Conservation (phyloP, 2,888 invertebrate genomes). For the Clivina fossor region DNA sequence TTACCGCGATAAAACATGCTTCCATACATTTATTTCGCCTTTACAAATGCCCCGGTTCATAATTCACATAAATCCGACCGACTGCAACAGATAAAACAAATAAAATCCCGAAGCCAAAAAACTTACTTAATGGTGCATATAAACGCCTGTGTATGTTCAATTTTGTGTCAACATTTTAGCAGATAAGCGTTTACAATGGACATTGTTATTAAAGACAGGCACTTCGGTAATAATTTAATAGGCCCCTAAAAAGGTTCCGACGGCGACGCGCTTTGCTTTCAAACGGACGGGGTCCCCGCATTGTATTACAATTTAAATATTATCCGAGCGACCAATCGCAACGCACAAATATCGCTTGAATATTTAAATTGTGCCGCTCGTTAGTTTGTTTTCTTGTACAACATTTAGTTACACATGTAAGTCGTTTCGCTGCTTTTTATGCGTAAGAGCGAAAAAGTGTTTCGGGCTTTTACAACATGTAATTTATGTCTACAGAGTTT, state of each 20-base stretch:
- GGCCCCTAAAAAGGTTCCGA: conserved; percentile 27
- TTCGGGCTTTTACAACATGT: conserved; percentile 21
- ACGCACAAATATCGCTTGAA: conserved; percentile 25
- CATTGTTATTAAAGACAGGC: conserved; percentile 33
- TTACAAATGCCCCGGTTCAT: too few species aligned
- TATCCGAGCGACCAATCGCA: conserved; percentile 22
- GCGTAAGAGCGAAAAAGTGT: conserved; percentile 24
- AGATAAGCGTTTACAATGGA: conserved; percentile 32
- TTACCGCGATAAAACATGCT: too few species aligned
- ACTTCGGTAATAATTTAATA: conserved; percentile 28
- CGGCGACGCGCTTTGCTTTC: too few species aligned
- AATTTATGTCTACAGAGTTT: conserved; percentile 26
- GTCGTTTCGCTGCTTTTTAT: conserved; percentile 25
- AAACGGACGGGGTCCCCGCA: too few species aligned
- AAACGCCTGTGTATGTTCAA: conserved; percentile 22
- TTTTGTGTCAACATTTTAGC: conserved; percentile 26
- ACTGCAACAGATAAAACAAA: conserved; percentile 16
- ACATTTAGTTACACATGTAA: conserved; percentile 28
- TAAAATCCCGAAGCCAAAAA: too few species aligned
- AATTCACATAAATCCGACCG: neutral
- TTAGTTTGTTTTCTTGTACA: conserved; percentile 22
- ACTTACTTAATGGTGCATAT: conserved; percentile 27
- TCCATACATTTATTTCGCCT: too few species aligned
- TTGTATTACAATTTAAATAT: conserved; percentile 34
- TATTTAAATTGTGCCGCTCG: conserved; percentile 32